Evolutionary conservation across 2,888 invertebrate species (phyloP).

Genomic region (Reticulitermes lucifugus): DNA sequence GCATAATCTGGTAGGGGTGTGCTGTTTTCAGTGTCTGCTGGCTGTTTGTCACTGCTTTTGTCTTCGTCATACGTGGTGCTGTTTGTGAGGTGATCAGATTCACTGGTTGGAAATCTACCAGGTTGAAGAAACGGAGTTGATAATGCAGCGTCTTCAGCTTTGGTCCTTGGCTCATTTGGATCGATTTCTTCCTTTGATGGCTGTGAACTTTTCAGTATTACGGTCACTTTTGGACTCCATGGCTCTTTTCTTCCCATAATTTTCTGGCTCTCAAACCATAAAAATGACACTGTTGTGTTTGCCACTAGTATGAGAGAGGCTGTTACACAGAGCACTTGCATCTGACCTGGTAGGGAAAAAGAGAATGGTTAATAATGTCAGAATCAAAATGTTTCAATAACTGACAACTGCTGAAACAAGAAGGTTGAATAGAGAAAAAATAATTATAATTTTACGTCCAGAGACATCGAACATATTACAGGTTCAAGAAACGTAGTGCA

Average conservation of each 20-base stretch:
- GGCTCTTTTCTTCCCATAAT: slow-evolving; percentile 78
- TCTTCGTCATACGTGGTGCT: background rate
- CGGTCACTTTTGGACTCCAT: slow-evolving; percentile 65
- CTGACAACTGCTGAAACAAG: too few relatives aligned
- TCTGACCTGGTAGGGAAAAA: slow-evolving; percentile 67
- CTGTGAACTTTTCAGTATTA: background rate
- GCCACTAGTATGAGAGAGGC: slow-evolving; percentile 78
- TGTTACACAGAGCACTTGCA: slow-evolving; percentile 75
- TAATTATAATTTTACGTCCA: too few relatives aligned
- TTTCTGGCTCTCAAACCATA: slow-evolving; percentile 84
- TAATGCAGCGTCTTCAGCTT: background rate
- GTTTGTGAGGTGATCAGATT: background rate
- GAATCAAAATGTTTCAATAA: too few relatives aligned
- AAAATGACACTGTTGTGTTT: slow-evolving; percentile 76
- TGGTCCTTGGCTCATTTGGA: background rate
- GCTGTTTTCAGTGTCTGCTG: background rate
- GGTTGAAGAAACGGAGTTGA: slow-evolving; percentile 39
- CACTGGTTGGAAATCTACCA: background rate
- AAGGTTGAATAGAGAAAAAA: too few relatives aligned
- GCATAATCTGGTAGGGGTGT: background rate
- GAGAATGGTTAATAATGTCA: slow-evolving; percentile 30
- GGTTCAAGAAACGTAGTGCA: too few relatives aligned
- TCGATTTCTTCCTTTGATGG: background rate
- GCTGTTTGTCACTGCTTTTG: background rate
- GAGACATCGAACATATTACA: too few relatives aligned